phyloP scores from a whole-genome alignment of 2,888 invertebrate species.

The Bombylius discolor region DNA sequence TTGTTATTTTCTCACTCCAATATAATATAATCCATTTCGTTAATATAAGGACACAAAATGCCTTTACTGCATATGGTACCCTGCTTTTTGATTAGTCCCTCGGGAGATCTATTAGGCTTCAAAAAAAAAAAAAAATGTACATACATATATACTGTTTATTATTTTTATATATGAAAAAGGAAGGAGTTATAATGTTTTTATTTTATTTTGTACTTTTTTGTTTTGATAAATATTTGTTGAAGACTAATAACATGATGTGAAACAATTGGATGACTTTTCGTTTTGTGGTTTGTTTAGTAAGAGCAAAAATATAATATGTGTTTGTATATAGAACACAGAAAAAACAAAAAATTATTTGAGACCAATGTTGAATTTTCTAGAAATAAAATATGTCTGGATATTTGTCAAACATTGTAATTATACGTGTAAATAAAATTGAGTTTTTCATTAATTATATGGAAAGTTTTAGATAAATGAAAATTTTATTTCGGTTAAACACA shows the following conservation, averaged over 20 bases:
- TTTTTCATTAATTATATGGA: too few species aligned
- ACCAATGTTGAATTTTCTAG: too few species aligned
- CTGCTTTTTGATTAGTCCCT: conserved; percentile 14
- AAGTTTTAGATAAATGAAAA: too few species aligned
- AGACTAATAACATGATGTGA: conserved; percentile 12
- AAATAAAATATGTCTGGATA: too few species aligned
- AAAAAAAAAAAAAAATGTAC: not conserved
- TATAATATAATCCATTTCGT: conserved; percentile 14
- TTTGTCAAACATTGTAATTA: too few species aligned
- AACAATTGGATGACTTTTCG: conserved; percentile 10
- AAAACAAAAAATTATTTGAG: too few species aligned
- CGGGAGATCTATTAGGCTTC: conserved; percentile 14
- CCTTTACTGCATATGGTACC: conserved; percentile 13
- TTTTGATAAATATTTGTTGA: conserved; percentile 11
- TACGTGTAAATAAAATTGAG: too few species aligned
- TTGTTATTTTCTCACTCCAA: conserved; percentile 10
- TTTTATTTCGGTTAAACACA: too few species aligned
- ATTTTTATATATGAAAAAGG: not conserved
- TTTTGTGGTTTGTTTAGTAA: not conserved
- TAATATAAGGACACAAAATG: conserved; percentile 10
- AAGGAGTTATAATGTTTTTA: not conserved
- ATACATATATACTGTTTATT: conserved; percentile 11
- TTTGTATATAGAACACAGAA: too few species aligned
- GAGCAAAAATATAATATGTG: too few species aligned
- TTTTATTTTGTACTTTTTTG: not conserved